Evolutionary conservation across 2,888 invertebrate genomes (phyloP).

Genomic region (Muschampia plurimacula): DNA sequence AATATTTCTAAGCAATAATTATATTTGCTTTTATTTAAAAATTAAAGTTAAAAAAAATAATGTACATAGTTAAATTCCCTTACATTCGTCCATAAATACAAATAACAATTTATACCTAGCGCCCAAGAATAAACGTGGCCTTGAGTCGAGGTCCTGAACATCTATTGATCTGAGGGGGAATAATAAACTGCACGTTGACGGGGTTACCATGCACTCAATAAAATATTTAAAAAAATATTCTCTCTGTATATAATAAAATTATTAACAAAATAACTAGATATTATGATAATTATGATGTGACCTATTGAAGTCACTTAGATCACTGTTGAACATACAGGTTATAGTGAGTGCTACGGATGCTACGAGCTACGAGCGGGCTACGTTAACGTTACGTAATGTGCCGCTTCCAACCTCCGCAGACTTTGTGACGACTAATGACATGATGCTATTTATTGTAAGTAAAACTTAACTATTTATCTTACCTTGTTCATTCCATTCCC

Average conservation of each 20-base stretch:
- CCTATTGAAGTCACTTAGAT: neutral
- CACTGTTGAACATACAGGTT: neutral
- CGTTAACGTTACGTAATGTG: constrained; percentile 57
- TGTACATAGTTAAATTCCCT: neutral
- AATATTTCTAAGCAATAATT: too few relatives aligned
- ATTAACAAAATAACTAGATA: neutral
- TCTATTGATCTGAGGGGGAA: constrained; percentile 22
- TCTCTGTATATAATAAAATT: neutral
- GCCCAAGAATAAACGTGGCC: neutral
- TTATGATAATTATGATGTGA: neutral
- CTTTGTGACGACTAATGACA: constrained; percentile 17
- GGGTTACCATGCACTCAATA: neutral
- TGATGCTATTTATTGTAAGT: neutral
- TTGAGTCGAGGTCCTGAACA: constrained; percentile 15
- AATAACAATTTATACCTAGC: neutral
- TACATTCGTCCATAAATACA: neutral
- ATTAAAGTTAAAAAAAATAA: too few relatives aligned
- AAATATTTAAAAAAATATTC: neutral
- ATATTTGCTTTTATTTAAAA: too few relatives aligned
- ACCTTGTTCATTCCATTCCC: constrained; percentile 98
- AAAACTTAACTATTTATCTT: constrained; percentile 54
- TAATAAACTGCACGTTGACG: constrained; percentile 8
- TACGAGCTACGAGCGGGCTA: constrained; percentile 47
- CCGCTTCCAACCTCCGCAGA: constrained; percentile 45
- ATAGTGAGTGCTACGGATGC: constrained; percentile 36